phyloP scores from a whole-genome alignment of 1,140 invertebrate genomes.

The Pentalonia nigronervosa region DNA sequence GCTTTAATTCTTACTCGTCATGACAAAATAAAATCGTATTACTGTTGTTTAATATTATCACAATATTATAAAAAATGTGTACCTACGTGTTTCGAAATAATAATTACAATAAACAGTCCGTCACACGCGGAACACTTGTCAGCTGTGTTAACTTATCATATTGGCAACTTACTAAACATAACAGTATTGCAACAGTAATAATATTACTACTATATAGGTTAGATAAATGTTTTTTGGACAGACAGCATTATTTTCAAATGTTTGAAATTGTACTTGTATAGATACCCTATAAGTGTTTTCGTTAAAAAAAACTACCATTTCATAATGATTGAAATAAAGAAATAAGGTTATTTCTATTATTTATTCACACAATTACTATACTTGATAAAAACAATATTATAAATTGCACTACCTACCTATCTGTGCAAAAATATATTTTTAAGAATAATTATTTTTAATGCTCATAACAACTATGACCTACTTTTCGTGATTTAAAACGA shows the following conservation, averaged over 20 bases:
- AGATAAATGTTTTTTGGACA: not conserved
- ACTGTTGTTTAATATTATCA: not conserved
- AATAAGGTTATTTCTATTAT: not conserved
- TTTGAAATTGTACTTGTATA: not conserved
- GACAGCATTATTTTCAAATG: not conserved
- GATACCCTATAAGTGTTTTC: not conserved
- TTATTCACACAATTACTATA: conserved; percentile 3
- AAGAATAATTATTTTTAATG: not conserved
- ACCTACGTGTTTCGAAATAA: not conserved
- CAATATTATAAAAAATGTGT: not conserved
- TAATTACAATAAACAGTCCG: not conserved
- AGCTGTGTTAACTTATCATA: not conserved
- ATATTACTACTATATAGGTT: not conserved
- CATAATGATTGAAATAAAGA: not conserved
- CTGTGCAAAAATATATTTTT: not conserved
- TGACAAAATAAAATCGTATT: not conserved
- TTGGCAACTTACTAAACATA: not conserved
- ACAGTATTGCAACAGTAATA: not conserved
- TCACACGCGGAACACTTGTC: not conserved
- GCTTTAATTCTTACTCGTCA: not conserved
- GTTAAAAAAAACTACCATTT: not conserved
- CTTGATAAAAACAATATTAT: not conserved
- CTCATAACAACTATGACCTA: not conserved
- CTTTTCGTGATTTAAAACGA: not conserved
- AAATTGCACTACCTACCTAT: not conserved